These are phyloP conservation scores for Phaenicophaeus curvirostris DNA, from an alignment of 2,797 vertebrate species.

Conservation along the genomic window DNA sequence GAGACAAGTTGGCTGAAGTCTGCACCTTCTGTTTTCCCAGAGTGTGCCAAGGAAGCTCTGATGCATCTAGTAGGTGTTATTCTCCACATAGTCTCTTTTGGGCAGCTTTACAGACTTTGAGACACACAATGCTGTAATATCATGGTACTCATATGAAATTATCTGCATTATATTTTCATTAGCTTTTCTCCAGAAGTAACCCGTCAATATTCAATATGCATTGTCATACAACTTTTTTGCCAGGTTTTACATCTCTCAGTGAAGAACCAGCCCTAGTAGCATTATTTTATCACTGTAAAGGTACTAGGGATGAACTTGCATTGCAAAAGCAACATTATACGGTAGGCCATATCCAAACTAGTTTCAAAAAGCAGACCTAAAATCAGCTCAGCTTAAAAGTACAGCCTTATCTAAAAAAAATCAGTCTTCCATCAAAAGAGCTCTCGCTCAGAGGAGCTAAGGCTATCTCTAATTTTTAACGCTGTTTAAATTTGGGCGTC, in stretches of 20 bases:
- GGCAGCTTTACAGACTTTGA: neutral
- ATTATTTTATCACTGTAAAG: neutral
- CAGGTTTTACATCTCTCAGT: neutral
- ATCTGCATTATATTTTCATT: neutral
- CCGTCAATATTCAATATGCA: neutral
- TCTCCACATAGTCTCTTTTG: neutral
- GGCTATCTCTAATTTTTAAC: neutral
- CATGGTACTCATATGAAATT: neutral
- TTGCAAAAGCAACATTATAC: neutral
- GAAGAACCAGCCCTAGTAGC: neutral
- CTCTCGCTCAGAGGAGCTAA: neutral
- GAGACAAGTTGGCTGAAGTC: slow-evolving; percentile 17
- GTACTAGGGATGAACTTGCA: neutral
- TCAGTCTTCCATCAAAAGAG: neutral
- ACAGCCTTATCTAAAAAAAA: neutral
- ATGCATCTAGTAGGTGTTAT: neutral
- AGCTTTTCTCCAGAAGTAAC: neutral
- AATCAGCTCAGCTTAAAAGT: neutral
- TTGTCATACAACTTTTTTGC: neutral
- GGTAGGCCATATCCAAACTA: neutral
- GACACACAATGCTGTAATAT: neutral
- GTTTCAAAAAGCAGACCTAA: neutral
- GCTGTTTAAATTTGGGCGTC: neutral
- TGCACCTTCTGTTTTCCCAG: slow-evolving; percentile 23
- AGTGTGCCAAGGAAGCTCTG: neutral